Evolutionary conservation across 2,113 vertebrate genomes (phyloP).

Genomic region (Pelobates fuscus): DNA sequence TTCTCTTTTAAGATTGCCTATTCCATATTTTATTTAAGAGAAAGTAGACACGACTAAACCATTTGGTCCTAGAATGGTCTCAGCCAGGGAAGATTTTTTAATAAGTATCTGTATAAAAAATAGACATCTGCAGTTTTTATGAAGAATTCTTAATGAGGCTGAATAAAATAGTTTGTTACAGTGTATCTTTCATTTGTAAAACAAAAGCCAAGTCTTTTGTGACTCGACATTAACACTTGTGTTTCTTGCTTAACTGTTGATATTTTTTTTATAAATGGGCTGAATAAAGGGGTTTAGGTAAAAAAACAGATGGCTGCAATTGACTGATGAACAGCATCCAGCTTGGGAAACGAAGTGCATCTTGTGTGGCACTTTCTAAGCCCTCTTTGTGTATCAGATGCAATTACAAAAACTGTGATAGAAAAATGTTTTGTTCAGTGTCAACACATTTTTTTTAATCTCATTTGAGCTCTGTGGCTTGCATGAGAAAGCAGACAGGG

Average conservation of each 20-base stretch:
- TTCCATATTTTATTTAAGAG: too few species aligned
- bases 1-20: too few species aligned
- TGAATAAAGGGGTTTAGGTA: conserved; percentile 39
- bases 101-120: neutral
- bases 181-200: conserved; percentile 38
- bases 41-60: too few species aligned
- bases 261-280: conserved; percentile 36
- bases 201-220: conserved; percentile 34
- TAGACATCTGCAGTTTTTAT: conserved; percentile 26
- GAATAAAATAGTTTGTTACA: conserved; percentile 44
- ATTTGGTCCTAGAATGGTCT: neutral
- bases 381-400: conserved; percentile 40
- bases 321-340: conserved; percentile 41
- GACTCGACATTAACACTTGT: conserved; percentile 32
- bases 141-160: conserved; percentile 29
- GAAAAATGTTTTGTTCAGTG: conserved; percentile 37
- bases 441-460: conserved; percentile 3
- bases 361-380: conserved; percentile 42
- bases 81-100: too few species aligned
- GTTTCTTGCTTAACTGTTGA: conserved; percentile 39
- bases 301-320: conserved; percentile 41
- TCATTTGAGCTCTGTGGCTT: conserved; percentile 27
- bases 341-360: conserved; percentile 36
- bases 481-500: conserved; percentile 3
- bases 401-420: conserved; percentile 45